Evolutionary conservation across 2,888 invertebrate species (phyloP), one percentile per base, ranked within the genome.

Genomic region (Hyposoter didymator): DNA sequence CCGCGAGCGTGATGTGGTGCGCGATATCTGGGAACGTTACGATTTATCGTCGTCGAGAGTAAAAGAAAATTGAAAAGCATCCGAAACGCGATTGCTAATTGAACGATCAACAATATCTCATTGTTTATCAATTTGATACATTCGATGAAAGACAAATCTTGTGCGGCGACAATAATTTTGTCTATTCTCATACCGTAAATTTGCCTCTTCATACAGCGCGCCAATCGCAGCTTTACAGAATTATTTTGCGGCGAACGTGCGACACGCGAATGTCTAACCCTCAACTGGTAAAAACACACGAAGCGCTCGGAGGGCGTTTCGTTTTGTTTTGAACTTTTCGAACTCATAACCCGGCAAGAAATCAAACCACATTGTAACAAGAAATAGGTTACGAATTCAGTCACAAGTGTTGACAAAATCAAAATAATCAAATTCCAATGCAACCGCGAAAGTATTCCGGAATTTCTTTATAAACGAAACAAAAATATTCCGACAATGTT

Each of bases 401-500:
- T 59, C 59, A 59, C n/a, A 28, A 59, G 28, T 59, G 14, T 28
- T 59, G 0, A 28, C 5, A 59, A 59, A 6, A 59, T 22, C 5
- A 14, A 14, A 22, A 59, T 3, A 12, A 59, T 28, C 1, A 59
- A 14, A 28, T 59, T 59, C 14, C 14, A 6, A 12, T 5, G 14
- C 14, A 28, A 14, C 59, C 12, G 5, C 59, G 4, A 59, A 59
- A 28, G 59, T 59, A 14, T 28, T 28, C 6, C 6, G 6, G 8
- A 59, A 28, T 14, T 59, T 3, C 1, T 14, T n/a, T 0, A n/a
- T 5, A 17, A 49, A 59, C 28, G 3, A 59, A 59, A 55, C 28
- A 14, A 28, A 5, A 28, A 28, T 59, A n/a, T 6, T 12, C 59
- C 14, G 12, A 73, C 28, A 75, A 89, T 88, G 86, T 5, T 62